Percentiles rank a stretch among this genome's conserved stretches.
These are phyloP conservation scores for Chelonia mydas DNA, from an alignment of 2,797 vertebrate species.

Conservation along the genomic window DNA sequence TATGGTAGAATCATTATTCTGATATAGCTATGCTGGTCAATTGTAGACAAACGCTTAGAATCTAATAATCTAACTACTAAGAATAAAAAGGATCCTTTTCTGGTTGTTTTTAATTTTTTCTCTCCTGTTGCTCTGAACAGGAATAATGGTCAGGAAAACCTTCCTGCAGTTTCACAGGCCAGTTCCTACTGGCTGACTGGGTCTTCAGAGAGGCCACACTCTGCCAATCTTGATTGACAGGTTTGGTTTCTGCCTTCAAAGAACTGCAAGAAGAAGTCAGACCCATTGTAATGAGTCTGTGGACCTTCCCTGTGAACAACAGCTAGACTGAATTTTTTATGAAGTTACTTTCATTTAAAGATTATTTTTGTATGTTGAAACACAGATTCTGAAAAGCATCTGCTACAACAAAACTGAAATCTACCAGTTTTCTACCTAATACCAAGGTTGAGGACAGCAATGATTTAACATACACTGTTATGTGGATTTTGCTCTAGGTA, in stretches of 20 bases:
- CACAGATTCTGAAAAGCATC: neutral
- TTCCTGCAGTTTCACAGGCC: neutral
- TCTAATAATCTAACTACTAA: neutral
- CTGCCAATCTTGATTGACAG: neutral
- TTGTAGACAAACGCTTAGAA: neutral
- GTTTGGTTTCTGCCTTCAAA: neutral
- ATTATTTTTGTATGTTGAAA: neutral
- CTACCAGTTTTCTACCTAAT: neutral
- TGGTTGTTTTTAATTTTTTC: neutral
- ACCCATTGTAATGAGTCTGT: neutral
- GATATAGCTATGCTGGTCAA: neutral
- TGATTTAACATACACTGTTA: neutral
- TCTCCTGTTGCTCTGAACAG: too few relatives aligned
- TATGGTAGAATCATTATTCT: neutral
- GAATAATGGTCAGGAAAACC: too few relatives aligned
- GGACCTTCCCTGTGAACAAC: neutral
- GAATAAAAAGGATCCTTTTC: neutral
- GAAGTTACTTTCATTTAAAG: neutral
- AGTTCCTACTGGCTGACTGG: neutral
- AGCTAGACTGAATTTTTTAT: neutral
- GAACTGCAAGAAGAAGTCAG: neutral
- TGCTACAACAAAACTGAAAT: neutral
- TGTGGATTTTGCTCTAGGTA: neutral
- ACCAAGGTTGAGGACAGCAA: neutral
- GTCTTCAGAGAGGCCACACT: too few relatives aligned